Evolutionary conservation across 2,797 vertebrate genomes (phyloP), one percentile per base, ranked within the genome.

Genomic region (Scolopax rusticola): DNA sequence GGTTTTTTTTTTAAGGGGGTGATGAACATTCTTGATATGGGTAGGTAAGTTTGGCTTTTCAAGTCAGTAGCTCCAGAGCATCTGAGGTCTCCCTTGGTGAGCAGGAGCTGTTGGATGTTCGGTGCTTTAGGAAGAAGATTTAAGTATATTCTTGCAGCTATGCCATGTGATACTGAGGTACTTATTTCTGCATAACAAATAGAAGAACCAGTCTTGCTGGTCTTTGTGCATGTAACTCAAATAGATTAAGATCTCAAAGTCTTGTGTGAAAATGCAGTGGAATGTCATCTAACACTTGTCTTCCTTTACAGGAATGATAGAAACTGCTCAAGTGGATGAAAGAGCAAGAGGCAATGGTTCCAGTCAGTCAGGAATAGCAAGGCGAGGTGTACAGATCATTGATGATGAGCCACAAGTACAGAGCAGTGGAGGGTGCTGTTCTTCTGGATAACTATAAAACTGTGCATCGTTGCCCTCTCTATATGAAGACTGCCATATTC

Each of bases 311-410:
- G 99, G 99, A 95, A 99, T 99, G 99, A 99, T 99, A 98, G 99
- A 99, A 97, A 99, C 98, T 0, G 99, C 99, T 80, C 99, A 99
- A 97, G 98, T 98, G n/a, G 99, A 99, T 73, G 99, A 99, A 98
- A 98, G 98, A 95, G 98, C 98, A 84, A 99, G 99, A 98, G 99
- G 99, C 82, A 99, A 99, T 57, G 99, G 99, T 71, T 98, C 98
- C 70, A 99, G 98, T 97, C 99, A 99, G 70, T 98, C 98, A 12
- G 98, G 98, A 95, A 94, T 93, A 28, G 97, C 98, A 61, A 98
- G 99, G 94, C 98, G 99, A 91, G 99, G 99, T 19, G 99, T 99
- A 93, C 99, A 99, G 98, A 99, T 99, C 12, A 99, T 99, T 2
- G 99, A 99, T 23, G 99, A 99, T 25, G 99, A 99, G 47, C 99